These are phyloP conservation scores for Limenitis camilla DNA, from an alignment of 2,888 invertebrate genomes.

Conservation along the genomic window DNA sequence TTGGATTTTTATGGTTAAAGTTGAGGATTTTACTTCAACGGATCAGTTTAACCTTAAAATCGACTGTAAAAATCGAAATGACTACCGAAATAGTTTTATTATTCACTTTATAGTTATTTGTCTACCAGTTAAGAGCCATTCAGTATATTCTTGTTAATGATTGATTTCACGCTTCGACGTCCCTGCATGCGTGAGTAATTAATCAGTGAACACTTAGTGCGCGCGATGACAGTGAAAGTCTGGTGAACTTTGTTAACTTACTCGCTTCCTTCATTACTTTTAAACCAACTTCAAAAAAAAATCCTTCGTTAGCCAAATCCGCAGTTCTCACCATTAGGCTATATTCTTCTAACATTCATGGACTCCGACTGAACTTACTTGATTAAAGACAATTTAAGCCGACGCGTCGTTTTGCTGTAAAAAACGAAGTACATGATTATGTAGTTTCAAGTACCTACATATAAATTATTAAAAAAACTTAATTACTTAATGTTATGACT, in stretches of 20 bases:
- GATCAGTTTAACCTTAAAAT: neutral
- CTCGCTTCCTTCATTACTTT: neutral
- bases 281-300: neutral
- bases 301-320: neutral
- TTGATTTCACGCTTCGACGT: slow-evolving; percentile 11
- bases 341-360: too few species aligned
- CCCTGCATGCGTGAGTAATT: slow-evolving; percentile 8
- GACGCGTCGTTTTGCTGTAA: too few species aligned
- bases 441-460: too few species aligned
- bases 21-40: too few species aligned
- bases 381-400: too few species aligned
- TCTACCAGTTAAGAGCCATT: slow-evolving; percentile 5
- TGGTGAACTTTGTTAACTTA: neutral
- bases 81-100: slow-evolving; percentile 1
- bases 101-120: neutral
- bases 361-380: too few species aligned
- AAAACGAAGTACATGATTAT: too few species aligned
- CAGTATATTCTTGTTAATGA: slow-evolving; percentile 6
- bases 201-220: slow-evolving; percentile 3
- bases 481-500: too few species aligned
- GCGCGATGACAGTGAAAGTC: slow-evolving; percentile 16
- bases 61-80: slow-evolving; percentile 6
- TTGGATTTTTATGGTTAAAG: too few species aligned
- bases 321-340: neutral
- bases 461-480: too few species aligned